Conservation (phyloP, 2,113 vertebrate genomes). For the Tychaedon coryphoeus region DNA sequence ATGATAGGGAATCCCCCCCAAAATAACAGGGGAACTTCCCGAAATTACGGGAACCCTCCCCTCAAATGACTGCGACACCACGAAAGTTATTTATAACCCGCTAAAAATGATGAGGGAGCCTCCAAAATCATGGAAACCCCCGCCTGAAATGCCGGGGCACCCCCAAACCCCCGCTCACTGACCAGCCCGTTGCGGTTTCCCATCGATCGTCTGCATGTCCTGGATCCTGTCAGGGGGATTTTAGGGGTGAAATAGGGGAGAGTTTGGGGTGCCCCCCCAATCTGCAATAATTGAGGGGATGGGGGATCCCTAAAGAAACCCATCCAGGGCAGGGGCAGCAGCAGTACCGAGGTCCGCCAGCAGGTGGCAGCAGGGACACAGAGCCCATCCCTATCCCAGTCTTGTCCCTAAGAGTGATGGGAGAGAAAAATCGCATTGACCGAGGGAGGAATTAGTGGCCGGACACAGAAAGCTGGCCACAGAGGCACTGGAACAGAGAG, state of each 20-base stretch:
- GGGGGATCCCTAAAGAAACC: neutral
- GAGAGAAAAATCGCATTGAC: neutral
- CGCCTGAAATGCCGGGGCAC: too few relatives aligned
- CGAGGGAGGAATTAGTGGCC: neutral
- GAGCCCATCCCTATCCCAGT: neutral
- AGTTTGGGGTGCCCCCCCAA: neutral
- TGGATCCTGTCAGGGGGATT: neutral
- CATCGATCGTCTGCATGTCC: too few relatives aligned
- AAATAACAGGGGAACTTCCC: neutral
- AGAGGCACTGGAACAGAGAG: neutral
- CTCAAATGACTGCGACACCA: neutral
- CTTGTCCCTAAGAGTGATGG: accelerated
- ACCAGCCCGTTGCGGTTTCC: accelerated
- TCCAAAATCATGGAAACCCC: too few relatives aligned
- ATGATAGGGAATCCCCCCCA: neutral
- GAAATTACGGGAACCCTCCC: neutral
- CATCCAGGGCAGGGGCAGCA: neutral
- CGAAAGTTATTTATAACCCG: neutral
- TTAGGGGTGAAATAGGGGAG: neutral
- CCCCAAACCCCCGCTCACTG: neutral
- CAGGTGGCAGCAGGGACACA: neutral
- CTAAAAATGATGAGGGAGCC: neutral
- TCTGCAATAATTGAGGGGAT: neutral
- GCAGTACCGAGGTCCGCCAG: neutral
- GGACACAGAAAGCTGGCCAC: neutral